Base-by-base conservation (phyloP, 2,888 invertebrate genomes). In the Agrochola circellaris region DNA sequence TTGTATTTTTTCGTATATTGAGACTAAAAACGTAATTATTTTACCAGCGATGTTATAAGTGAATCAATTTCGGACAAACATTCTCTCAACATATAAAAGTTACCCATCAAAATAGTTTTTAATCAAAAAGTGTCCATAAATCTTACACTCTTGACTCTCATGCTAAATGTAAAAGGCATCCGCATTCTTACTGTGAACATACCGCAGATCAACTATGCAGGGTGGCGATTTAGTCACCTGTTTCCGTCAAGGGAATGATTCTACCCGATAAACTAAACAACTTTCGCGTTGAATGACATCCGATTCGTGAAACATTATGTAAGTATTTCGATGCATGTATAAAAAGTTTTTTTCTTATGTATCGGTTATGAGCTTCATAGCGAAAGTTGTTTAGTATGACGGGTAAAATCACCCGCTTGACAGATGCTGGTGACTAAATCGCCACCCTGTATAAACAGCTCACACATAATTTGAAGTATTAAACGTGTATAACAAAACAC, bases 401-500 rank as follows among this genome's bases (percentile, higher is more conserved):
- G 8, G 51, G 51, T 51, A 51, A 23, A 51, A 51, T 51, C 51
- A 51, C 51, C 8, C 51, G 8, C 51, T 51, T 51, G 51, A 23
- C 23, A 23, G 51, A 51, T 51, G 51, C 51, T 23, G 23, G 51
- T 9, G 23, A 51, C 23, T 51, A 51, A 51, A 23, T 23, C 9
- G 9, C 51, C 8, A 51, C 2, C 51, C 23, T 23, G 2, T 23
- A 54, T 58, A 75, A 80, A 75, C 48, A 77, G 17, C 56, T 68
- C 65, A 68, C 72, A 73, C 73, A 68, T 56, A 76, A 79, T 87
- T 88, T 87, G 62, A 75, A 75, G 69, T 79, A 66, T 77, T 74
- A 77, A 81, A 75, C 64, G 62, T 85, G 68, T 75, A 73, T 70
- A 80, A 83, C 77, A 82, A 86, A 83, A 72, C 65, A 66, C 64